These are phyloP conservation scores for Andrena haemorrhoa DNA, from an alignment of 2,888 invertebrate species.

Conservation along the genomic window DNA sequence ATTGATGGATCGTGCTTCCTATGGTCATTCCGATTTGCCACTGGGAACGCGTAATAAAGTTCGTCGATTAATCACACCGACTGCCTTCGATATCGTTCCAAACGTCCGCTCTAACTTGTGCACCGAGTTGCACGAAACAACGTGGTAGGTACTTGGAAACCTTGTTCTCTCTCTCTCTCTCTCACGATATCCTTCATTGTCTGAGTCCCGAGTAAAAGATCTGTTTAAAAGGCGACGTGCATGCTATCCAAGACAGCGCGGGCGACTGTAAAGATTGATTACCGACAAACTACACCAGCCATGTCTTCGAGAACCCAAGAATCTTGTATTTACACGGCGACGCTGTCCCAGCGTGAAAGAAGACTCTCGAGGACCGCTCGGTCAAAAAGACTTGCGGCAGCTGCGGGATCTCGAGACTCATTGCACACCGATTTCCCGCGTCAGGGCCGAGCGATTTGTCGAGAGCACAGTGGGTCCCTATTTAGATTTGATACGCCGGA, in stretches of 20 bases:
- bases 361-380: constrained; percentile 31
- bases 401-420: constrained; percentile 56
- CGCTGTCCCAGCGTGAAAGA: constrained; percentile 36
- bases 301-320: neutral
- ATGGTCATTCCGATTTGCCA: constrained; percentile 25
- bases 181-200: no score
- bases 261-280: neutral
- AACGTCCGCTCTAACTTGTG: neutral
- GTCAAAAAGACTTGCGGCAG: constrained; percentile 54
- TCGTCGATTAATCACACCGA: constrained; percentile 31
- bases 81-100: neutral
- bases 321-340: constrained; percentile 30
- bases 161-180: neutral
- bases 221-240: no score
- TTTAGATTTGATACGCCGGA: constrained; percentile 65
- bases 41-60: neutral
- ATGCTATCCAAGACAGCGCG: neutral
- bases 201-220: no score
- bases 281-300: neutral
- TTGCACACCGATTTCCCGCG: constrained; percentile 64
- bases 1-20: constrained; percentile 54
- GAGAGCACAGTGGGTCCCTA: constrained; percentile 36
- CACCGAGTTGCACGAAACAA: neutral
- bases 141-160: neutral
- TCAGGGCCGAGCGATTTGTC: constrained; percentile 65